A percentile compares a stretch with the other conserved stretches of the same genome.
Evolutionary conservation across 2,113 vertebrate species (phyloP).

Genomic region (Dromas ardeola): DNA sequence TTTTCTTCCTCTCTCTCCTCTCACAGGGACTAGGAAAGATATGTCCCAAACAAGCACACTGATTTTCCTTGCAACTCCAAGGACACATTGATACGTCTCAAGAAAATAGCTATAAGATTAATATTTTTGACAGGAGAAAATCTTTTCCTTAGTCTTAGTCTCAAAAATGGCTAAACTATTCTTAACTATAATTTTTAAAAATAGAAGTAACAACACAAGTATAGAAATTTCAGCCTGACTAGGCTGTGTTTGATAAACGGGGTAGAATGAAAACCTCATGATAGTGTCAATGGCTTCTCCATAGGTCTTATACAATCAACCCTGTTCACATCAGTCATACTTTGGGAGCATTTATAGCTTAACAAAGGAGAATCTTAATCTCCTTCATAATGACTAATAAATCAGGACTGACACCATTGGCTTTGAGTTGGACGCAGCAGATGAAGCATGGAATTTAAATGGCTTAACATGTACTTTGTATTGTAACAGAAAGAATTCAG

Average conservation of each 20-base stretch:
- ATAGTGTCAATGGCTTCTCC: neutral
- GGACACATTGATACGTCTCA: neutral
- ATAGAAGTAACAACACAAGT: neutral
- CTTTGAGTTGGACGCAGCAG: neutral
- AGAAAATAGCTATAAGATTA: neutral
- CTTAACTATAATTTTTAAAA: neutral
- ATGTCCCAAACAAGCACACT: neutral
- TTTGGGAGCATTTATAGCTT: neutral
- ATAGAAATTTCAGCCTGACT: neutral
- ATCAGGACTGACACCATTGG: neutral
- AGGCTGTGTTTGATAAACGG: neutral
- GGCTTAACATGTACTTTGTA: neutral
- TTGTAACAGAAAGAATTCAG: neutral
- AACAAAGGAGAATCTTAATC: neutral
- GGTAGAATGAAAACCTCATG: neutral
- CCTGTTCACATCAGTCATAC: neutral
- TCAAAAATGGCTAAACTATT: neutral
- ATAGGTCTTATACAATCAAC: neutral
- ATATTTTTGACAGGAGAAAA: neutral
- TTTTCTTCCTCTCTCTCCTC: neutral
- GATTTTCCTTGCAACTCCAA: neutral
- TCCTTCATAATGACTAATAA: neutral
- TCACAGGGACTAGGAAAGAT: neutral
- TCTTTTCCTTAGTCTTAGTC: neutral
- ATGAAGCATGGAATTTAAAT: neutral